Evolutionary conservation across 2,888 invertebrate genomes (phyloP), one percentile per base, ranked within the genome.

Genomic region (Ophion slaviceki): DNA sequence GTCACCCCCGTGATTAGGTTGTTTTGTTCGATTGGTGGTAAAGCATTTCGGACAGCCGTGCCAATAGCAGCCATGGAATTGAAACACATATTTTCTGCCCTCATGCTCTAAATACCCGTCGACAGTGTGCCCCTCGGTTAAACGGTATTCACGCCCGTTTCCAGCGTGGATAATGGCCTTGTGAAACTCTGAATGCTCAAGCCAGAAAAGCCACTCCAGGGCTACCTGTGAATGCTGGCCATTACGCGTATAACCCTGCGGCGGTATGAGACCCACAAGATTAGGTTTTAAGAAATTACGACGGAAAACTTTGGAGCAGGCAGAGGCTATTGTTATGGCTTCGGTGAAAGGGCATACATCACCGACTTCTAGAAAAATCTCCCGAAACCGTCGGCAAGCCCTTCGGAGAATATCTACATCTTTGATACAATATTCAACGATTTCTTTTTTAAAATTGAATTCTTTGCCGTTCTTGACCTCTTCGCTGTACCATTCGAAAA

Each of bases 301-400:
- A 17, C 84, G 59, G 62, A 64, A 85, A 68, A 81, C 53, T 20
- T 72, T 53, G 7, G 68, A 81, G 36, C 83, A 87, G 0, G 80
- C 70, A 0, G 82, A 85, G 2, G 80, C 82, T 10, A 85, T 80
- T 67, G 64, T 87, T 0, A 78, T 80, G 10, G 89, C 84, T 74
- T 91, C 90, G 0, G 79, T 72, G 78, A 93, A 24, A 0, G 90
- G 90, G 32, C 89, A 88, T 5, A 91, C 90, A 32, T 83, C 84
- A 0, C 85, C 87, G 17, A 74, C 80, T 8, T 83, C 66, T 1
- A 91, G 40, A 45, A 92, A 83, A 7, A 84, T 61, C 1, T 66
- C 17, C 3, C 28, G 86, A 57, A 79, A 92, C 17, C 11, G 20
- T 24, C n/a, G 10, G 20, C 68, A 53, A 24, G 68, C 68, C 4